Evolutionary conservation across 2,888 invertebrate species (phyloP).

Genomic region (Tholera decimalis): DNA sequence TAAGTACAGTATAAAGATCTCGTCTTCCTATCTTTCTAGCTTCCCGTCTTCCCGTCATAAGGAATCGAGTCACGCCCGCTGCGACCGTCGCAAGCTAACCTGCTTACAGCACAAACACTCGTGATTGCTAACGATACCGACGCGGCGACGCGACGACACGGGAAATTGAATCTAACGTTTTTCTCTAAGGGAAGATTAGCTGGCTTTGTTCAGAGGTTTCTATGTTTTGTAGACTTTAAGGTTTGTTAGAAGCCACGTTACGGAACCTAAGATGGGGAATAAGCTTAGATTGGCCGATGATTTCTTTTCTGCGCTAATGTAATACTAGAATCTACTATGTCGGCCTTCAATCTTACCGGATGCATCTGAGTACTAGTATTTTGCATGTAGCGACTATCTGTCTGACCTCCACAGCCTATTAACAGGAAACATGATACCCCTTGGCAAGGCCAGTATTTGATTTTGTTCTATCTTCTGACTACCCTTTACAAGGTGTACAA

Average conservation of each 20-base stretch:
- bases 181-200: constrained; percentile 62
- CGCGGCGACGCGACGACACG: constrained; percentile 70
- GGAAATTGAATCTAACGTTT: constrained; percentile 75
- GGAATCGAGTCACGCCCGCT: constrained; percentile 79
- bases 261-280: not conserved
- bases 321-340: too few species aligned
- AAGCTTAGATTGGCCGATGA: not conserved
- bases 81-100: constrained; percentile 76
- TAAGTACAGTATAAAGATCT: not conserved
- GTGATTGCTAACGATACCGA: constrained; percentile 82
- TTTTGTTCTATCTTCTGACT: too few species aligned
- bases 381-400: too few species aligned
- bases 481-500: too few species aligned
- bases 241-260: not conserved
- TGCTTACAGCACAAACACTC: constrained; percentile 80
- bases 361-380: too few species aligned
- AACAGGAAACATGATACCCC: too few species aligned
- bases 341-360: too few species aligned
- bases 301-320: too few species aligned
- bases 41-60: constrained; percentile 63
- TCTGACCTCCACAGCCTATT: too few species aligned
- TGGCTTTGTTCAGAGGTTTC: constrained; percentile 44
- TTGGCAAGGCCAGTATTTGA: too few species aligned
- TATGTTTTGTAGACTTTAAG: constrained; percentile 4
- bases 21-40: constrained; percentile 21